Evolutionary conservation across 2,888 invertebrate genomes (phyloP).

Genomic region (Agrochola litura): DNA sequence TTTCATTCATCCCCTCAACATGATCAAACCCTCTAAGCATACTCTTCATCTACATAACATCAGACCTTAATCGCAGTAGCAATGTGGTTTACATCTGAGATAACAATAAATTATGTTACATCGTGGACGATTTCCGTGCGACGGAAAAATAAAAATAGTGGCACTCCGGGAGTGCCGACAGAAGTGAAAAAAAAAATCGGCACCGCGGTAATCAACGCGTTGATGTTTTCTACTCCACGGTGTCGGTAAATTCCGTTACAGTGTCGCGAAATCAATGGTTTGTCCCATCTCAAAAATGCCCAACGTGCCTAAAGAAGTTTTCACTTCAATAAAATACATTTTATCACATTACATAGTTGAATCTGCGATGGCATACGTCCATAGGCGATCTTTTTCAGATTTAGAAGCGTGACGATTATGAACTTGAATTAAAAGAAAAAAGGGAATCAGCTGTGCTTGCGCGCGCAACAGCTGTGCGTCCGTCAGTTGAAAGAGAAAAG

Average conservation of each 20-base stretch:
- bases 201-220: too few species aligned
- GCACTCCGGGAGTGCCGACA: too few species aligned
- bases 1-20: too few species aligned
- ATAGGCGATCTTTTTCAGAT: constrained; percentile 9
- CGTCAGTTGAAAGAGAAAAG: background rate
- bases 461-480: constrained; percentile 29
- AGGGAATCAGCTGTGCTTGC: constrained; percentile 29
- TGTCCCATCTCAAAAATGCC: too few species aligned
- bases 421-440: constrained; percentile 34
- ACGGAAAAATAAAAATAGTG: background rate
- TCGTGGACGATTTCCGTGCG: background rate
- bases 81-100: background rate
- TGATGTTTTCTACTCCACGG: too few species aligned
- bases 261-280: too few species aligned
- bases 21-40: too few species aligned
- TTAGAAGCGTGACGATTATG: constrained; percentile 14
- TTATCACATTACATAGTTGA: background rate
- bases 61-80: background rate
- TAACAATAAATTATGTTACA: background rate
- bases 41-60: too few species aligned
- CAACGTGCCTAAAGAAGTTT: too few species aligned
- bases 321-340: too few species aligned
- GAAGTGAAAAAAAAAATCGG: too few species aligned
- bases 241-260: too few species aligned
- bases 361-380: background rate